Evolutionary conservation across 2,113 vertebrate genomes (phyloP).

Genomic region (Leptobrachium leishanense): DNA sequence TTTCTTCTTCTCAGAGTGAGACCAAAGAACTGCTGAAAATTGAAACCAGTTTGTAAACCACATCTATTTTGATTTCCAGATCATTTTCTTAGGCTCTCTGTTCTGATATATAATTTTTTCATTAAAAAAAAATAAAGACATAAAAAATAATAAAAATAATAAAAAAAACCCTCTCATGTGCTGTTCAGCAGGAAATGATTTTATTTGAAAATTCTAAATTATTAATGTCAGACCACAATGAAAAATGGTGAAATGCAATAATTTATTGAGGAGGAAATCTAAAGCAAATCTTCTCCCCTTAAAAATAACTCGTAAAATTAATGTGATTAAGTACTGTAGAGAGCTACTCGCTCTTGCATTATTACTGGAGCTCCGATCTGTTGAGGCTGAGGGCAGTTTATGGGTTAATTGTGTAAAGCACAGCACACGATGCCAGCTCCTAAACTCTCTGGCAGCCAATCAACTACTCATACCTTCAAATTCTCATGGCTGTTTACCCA

Average conservation of each 20-base stretch:
- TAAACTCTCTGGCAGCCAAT: conserved; percentile 19
- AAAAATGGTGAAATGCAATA: conserved; percentile 3
- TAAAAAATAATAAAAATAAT: background rate
- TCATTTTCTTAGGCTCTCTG: conserved; percentile 27
- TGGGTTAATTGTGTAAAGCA: conserved; percentile 24
- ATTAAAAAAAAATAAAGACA: conserved; percentile 6
- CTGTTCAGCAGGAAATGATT: conserved; percentile 4
- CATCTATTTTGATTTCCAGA: conserved; percentile 30
- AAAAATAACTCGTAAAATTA: conserved; percentile 9
- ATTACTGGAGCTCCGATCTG: background rate
- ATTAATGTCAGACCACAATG: conserved; percentile 12
- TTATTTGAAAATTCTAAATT: conserved; percentile 15
- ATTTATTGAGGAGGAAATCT: conserved; percentile 7
- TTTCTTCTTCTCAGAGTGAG: conserved; percentile 15
- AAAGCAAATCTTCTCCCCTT: background rate
- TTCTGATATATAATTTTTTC: background rate
- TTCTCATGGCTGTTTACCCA: conserved; percentile 12
- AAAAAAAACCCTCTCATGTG: background rate
- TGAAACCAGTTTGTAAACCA: conserved; percentile 46
- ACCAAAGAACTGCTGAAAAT: conserved; percentile 44
- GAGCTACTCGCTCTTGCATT: background rate
- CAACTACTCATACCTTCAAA: conserved; percentile 31
- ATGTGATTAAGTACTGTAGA: background rate
- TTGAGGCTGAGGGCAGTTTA: background rate
- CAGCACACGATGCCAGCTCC: conserved; percentile 13